Percentiles rank a stretch among this genome's conserved stretches.
phyloP scores from a whole-genome alignment of 2,888 invertebrate genomes.

The Ophraella communa region DNA sequence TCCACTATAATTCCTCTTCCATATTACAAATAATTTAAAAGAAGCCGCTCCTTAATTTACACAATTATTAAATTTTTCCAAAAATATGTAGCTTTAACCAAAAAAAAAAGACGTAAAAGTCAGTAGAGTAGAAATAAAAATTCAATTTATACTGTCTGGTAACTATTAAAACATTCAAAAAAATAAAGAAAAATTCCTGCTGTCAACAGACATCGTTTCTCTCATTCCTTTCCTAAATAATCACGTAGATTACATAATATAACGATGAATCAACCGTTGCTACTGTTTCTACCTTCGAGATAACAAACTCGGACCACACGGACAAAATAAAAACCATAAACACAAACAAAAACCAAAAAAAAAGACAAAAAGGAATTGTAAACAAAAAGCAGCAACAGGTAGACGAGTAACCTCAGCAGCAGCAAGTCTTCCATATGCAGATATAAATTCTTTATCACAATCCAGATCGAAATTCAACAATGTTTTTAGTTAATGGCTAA shows the following conservation, averaged over 20 bases:
- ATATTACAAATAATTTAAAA: too few relatives aligned
- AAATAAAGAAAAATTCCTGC: too few relatives aligned
- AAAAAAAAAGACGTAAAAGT: too few relatives aligned
- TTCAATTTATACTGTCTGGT: too few relatives aligned
- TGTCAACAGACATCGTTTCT: too few relatives aligned
- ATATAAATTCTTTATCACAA: conserved; percentile 7
- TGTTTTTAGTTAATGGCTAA: conserved; percentile 8
- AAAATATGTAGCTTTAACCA: too few relatives aligned
- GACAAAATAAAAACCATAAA: not conserved
- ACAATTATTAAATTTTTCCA: too few relatives aligned
- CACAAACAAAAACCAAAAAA: not conserved
- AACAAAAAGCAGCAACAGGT: conserved; percentile 13
- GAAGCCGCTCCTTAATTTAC: too few relatives aligned
- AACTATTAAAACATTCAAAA: too few relatives aligned
- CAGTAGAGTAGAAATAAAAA: too few relatives aligned
- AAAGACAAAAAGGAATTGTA: conserved; percentile 1
- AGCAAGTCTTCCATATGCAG: conserved; percentile 13
- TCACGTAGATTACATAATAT: not conserved
- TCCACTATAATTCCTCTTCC: too few relatives aligned
- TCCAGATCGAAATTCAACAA: conserved; percentile 14
- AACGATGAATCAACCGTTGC: conserved; percentile 2
- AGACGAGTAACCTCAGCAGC: too few relatives aligned
- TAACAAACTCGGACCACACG: conserved; percentile 10
- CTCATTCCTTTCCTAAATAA: not conserved
- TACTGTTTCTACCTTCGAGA: conserved; percentile 6